Percentiles rank a stretch among this genome's conserved stretches.
These are phyloP conservation scores for Carassius carassius DNA, from an alignment of 2,113 vertebrate species.

Conservation along the genomic window DNA sequence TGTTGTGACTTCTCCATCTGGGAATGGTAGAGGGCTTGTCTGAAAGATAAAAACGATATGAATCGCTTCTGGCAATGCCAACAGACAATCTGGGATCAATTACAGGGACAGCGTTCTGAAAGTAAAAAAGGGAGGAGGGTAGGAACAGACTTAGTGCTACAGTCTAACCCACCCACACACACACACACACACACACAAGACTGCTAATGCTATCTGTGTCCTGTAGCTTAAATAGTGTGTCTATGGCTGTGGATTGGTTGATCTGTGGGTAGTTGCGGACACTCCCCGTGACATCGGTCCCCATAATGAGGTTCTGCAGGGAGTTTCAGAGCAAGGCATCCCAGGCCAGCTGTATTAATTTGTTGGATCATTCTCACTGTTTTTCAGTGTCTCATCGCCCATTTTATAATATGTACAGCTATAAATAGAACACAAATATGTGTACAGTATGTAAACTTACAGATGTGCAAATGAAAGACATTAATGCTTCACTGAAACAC, in stretches of 20 bases:
- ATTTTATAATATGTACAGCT: background rate
- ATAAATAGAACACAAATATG: background rate
- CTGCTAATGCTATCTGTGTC: constrained; percentile 57
- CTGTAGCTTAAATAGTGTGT: constrained; percentile 46
- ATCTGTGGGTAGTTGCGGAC: constrained; percentile 58
- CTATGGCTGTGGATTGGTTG: constrained; percentile 53
- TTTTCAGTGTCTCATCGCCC: background rate
- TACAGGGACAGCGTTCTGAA: constrained; percentile 72
- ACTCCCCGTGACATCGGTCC: constrained; percentile 54
- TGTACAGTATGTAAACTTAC: background rate
- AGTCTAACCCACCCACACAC: constrained; percentile 52
- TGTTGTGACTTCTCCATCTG: constrained; percentile 74
- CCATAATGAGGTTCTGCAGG: constrained; percentile 66
- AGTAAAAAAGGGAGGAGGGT: constrained; percentile 42
- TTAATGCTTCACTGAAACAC: constrained; percentile 5
- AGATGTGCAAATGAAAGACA: constrained; percentile 18
- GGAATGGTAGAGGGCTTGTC: constrained; percentile 75
- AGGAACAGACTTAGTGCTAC: constrained; percentile 52
- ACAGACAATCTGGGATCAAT: constrained; percentile 81
- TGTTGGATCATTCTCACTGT: constrained; percentile 25
- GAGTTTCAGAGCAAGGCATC: constrained; percentile 53
- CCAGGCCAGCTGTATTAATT: constrained; percentile 60
- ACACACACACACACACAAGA: constrained; percentile 37
- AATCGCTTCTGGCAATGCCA: constrained; percentile 76
- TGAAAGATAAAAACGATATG: constrained; percentile 79